phyloP scores from a whole-genome alignment of 1,140 invertebrate species.

The Hylaeus anthracinus region DNA sequence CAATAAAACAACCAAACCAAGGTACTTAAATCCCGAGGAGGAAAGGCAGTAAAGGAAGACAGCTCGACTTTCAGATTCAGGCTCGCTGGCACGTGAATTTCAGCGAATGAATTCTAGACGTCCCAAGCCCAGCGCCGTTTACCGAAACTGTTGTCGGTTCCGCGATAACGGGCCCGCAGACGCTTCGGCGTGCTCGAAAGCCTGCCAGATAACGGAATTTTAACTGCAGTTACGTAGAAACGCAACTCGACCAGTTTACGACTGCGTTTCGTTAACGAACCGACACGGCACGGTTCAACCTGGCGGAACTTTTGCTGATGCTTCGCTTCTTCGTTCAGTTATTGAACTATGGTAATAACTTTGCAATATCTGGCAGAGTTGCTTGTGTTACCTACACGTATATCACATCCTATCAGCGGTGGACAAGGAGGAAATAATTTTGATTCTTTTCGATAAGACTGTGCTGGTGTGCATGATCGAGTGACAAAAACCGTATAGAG shows the following conservation, averaged over 20 bases:
- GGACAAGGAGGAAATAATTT: no score
- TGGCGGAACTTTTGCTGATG: neutral
- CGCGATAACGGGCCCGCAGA: slow-evolving; percentile 8
- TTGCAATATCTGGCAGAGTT: no score
- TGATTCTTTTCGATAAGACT: no score
- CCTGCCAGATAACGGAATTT: slow-evolving; percentile 25
- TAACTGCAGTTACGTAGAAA: neutral
- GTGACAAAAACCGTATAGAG: no score
- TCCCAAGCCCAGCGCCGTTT: neutral
- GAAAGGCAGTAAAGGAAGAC: no score
- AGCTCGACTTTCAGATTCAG: neutral
- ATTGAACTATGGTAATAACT: neutral
- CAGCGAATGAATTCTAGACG: slow-evolving; percentile 2
- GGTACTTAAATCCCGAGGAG: no score
- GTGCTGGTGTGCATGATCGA: no score
- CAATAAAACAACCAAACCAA: no score
- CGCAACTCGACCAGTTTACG: slow-evolving; percentile 25
- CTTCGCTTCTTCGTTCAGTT: neutral
- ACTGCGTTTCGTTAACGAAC: slow-evolving; percentile 13
- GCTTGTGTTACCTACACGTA: no score
- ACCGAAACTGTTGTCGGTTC: slow-evolving; percentile 7
- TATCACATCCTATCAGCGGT: no score
- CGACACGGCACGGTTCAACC: neutral
- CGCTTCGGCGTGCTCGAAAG: neutral
- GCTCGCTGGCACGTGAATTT: neutral